Percentiles rank a stretch among this genome's conserved stretches.
Conservation (phyloP, 2,113 vertebrate species). For the Papio anubis region DNA sequence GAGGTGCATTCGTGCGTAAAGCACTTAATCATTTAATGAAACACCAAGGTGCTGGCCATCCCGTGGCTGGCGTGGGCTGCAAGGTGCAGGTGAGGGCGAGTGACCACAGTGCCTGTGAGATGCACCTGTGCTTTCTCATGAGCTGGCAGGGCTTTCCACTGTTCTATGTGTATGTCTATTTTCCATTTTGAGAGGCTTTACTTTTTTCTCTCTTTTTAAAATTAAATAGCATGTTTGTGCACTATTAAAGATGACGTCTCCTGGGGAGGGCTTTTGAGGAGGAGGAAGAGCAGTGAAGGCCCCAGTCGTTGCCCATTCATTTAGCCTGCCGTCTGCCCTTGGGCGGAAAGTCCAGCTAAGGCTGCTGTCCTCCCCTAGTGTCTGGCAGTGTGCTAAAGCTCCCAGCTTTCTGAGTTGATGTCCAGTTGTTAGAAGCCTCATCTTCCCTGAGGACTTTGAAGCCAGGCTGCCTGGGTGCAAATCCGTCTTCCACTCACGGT, state of each 20-base stretch:
- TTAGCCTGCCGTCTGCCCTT: neutral
- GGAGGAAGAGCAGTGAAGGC: neutral
- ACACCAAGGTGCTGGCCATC: slow-evolving; percentile 15
- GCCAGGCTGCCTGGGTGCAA: neutral
- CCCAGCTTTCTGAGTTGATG: too few species aligned
- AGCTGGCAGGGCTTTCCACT: neutral
- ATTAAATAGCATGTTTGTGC: slow-evolving; percentile 42
- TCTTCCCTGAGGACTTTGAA: neutral
- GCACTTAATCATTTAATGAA: slow-evolving; percentile 71
- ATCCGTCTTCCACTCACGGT: neutral
- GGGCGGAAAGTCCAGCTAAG: rapidly evolving
- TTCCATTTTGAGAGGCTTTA: slow-evolving; percentile 59
- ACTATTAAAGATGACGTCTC: slow-evolving; percentile 39
- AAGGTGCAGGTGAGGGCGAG: neutral
- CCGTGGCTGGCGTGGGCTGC: neutral
- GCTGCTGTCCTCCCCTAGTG: rapidly evolving
- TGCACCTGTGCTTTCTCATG: neutral
- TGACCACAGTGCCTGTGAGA: neutral
- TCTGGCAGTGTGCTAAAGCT: rapidly evolving
- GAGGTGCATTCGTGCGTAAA: slow-evolving; percentile 52
- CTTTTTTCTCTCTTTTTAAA: neutral
- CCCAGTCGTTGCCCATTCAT: rapidly evolving
- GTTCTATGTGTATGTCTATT: neutral
- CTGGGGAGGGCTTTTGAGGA: neutral
- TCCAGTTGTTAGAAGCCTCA: neutral